phyloP scores from a whole-genome alignment of 2,888 invertebrate species.

The Drosophila prolongata region DNA sequence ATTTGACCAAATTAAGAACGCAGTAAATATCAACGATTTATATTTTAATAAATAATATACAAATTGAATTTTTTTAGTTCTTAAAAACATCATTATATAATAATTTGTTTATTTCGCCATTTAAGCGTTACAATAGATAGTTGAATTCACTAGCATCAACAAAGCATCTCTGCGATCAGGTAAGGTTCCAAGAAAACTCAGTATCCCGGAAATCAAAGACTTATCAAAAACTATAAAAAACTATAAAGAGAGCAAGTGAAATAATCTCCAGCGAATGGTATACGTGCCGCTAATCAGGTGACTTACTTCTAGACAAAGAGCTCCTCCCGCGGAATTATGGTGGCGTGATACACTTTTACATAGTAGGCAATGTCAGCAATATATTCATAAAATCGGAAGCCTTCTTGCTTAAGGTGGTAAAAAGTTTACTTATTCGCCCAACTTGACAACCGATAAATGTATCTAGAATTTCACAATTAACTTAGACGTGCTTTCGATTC shows the following conservation, averaged over 20 bases:
- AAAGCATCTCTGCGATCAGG: too few relatives aligned
- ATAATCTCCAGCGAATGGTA: slow-evolving; percentile 15
- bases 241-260: not conserved
- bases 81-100: too few relatives aligned
- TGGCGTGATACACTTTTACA: not conserved
- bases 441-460: slow-evolving; percentile 18
- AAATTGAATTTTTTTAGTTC: too few relatives aligned
- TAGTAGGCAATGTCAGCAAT: slow-evolving; percentile 4
- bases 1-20: too few relatives aligned
- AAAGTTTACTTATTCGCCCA: not conserved
- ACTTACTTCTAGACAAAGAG: not conserved
- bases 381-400: slow-evolving; percentile 8
- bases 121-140: not conserved
- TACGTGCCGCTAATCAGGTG: slow-evolving; percentile 29
- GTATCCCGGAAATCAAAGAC: not conserved
- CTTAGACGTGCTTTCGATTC: slow-evolving; percentile 53
- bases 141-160: too few relatives aligned
- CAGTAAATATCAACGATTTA: too few relatives aligned
- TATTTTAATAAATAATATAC: too few relatives aligned
- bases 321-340: slow-evolving; percentile 8
- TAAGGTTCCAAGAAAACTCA: too few relatives aligned
- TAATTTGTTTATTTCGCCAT: not conserved
- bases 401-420: not conserved
- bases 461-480: slow-evolving; percentile 74
- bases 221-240: slow-evolving; percentile 4